Conservation (phyloP, 2,888 invertebrate genomes). For the Therioaphis trifolii region DNA sequence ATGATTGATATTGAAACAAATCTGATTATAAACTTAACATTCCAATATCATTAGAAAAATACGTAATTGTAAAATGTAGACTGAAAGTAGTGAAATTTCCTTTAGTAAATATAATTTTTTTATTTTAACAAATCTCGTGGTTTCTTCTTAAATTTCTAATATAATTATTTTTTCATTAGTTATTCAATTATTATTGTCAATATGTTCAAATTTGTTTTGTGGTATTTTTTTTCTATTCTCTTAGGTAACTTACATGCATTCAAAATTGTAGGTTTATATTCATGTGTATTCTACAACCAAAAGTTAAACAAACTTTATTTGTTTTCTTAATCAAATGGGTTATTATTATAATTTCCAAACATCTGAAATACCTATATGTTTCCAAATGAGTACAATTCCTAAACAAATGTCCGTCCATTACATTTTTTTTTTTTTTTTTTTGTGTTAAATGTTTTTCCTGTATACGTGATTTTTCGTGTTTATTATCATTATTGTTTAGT, state of each 20-base stretch:
- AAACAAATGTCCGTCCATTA: constrained; percentile 46
- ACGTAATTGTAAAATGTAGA: constrained; percentile 6
- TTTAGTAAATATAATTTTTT: not conserved
- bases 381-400: constrained; percentile 28
- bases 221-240: not conserved
- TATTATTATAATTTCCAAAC: not conserved
- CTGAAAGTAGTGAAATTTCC: constrained; percentile 47
- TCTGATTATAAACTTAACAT: constrained; percentile 13
- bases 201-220: constrained; percentile 42
- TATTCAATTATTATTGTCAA: not conserved
- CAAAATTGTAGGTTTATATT: not conserved
- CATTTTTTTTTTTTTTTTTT: constrained; percentile 30
- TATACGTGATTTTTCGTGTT: constrained; percentile 48
- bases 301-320: constrained; percentile 6
- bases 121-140: not conserved
- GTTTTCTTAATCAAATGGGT: not conserved
- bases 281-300: not conserved
- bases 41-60: constrained; percentile 19
- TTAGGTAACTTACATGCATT: not conserved
- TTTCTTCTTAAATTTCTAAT: not conserved
- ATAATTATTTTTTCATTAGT: constrained; percentile 23
- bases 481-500: constrained; percentile 32
- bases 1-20: not conserved
- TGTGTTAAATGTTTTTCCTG: constrained; percentile 22
- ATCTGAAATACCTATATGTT: constrained; percentile 10